Base-by-base conservation (phyloP, 2,888 invertebrate species). In the Cataglyphis livida region DNA sequence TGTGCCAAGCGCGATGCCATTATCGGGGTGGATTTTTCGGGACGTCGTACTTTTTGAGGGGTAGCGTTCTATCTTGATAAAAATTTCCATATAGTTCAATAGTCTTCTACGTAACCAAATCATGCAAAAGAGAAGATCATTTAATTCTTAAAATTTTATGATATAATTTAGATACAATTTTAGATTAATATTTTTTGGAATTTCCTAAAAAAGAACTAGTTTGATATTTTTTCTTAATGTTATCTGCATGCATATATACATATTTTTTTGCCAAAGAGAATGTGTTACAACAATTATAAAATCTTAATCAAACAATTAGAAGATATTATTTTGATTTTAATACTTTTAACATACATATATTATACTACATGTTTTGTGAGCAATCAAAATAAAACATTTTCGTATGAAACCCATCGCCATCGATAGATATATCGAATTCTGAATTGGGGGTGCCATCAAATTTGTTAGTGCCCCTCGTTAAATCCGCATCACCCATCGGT, bases 401-500 rank as follows among this genome's bases (percentile, higher is more conserved):
- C 61, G 78, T 32, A 81, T 75, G 28, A 71, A 44, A 57, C 44
- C 57, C n/a, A 48, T 48, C 48, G 48, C 64, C 81, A 51, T 65
- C 51, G 54, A 51, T 41, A 68, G 28, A 82, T 28, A 35, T 61
- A 62, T 62, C 61, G 21, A 82, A 35, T 65, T 54, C 5, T 28
- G 57, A 78, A 70, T 82, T 79, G n/a, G 51, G 73, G 70, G 41
- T 78, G 78, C 48, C 73, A 70, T 78, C 62, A 74, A 86, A 84
- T 78, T 87, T 66, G 81, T 54, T 70, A 44, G 78, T 44, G 74
- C 54, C 78, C 78, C 71, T 78, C 78, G 71, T 78, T 78, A 78
- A 71, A 78, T 78, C 59, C 78, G 78, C 57, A 78, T 78, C 85
- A 70, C 83, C 83, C 48, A 79, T 84, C 66, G 86, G 5, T 9